A percentile compares a stretch with the other conserved stretches of the same genome.
These are phyloP conservation scores for Silurus glanis DNA, from an alignment of 2,113 vertebrate genomes.

Conservation along the genomic window DNA sequence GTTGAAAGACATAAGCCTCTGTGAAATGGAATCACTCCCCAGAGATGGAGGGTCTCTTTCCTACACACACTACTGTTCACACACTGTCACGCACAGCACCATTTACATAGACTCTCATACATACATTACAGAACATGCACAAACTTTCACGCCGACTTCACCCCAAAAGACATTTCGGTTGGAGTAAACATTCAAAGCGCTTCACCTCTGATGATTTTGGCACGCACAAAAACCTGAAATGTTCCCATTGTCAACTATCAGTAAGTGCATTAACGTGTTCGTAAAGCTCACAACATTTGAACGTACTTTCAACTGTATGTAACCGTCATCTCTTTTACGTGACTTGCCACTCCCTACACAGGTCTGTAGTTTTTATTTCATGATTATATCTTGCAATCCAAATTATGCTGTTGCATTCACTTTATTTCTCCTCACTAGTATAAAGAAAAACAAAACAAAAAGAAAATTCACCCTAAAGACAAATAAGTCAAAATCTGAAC, in stretches of 20 bases:
- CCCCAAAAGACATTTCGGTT: conserved; percentile 39
- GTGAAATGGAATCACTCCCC: conserved; percentile 58
- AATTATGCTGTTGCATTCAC: neutral
- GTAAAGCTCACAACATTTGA: neutral
- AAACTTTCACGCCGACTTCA: conserved; percentile 40
- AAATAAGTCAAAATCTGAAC: neutral
- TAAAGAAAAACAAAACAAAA: neutral
- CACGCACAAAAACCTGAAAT: neutral
- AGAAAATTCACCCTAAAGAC: neutral
- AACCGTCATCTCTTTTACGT: neutral
- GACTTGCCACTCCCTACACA: neutral
- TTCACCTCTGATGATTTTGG: neutral
- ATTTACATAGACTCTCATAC: conserved; percentile 12
- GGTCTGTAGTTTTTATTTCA: neutral
- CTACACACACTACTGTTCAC: conserved; percentile 39
- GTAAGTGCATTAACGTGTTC: neutral
- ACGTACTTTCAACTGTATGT: neutral
- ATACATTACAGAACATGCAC: conserved; percentile 42
- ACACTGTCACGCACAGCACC: conserved; percentile 42
- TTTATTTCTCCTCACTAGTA: neutral
- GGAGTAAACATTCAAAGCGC: conserved; percentile 22
- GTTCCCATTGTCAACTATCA: neutral
- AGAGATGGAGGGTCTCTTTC: conserved; percentile 39
- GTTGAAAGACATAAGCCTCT: conserved; percentile 57
- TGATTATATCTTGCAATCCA: neutral